Percentiles rank a stretch among this genome's conserved stretches.
phyloP scores from a whole-genome alignment of 2,797 vertebrate genomes.

The Galago senegalensis region DNA sequence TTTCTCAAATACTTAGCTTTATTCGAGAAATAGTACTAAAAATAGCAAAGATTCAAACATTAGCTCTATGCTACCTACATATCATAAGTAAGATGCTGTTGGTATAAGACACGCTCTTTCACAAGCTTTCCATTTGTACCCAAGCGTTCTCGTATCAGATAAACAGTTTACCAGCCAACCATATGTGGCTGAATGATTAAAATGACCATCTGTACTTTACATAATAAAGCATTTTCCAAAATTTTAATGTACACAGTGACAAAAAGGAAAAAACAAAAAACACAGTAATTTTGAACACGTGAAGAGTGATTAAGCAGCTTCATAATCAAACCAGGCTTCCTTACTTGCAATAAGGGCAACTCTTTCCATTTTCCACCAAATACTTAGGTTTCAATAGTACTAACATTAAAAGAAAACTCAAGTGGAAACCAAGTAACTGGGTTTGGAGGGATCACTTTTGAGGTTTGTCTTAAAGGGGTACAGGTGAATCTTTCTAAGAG shows the following conservation, averaged over 20 bases:
- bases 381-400: constrained; percentile 66
- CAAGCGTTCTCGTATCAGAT: constrained; percentile 87
- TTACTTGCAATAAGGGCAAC: constrained; percentile 76
- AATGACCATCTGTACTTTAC: constrained; percentile 90
- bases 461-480: no score
- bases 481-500: no score
- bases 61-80: constrained; percentile 90
- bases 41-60: constrained; percentile 90
- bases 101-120: constrained; percentile 87
- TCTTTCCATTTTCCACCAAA: constrained; percentile 73
- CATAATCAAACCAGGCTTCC: constrained; percentile 85
- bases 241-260: constrained; percentile 88
- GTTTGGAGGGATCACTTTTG: no score
- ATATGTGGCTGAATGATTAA: constrained; percentile 88
- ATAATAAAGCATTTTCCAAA: constrained; percentile 91
- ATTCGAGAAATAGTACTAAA: constrained; percentile 91
- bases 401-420: constrained; percentile 80
- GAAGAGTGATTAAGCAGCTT: constrained; percentile 87
- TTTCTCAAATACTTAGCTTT: constrained; percentile 91
- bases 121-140: constrained; percentile 84
- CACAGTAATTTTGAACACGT: constrained; percentile 80
- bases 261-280: constrained; percentile 72
- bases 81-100: constrained; percentile 90
- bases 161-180: constrained; percentile 88
- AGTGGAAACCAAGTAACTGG: constrained; percentile 81